These are phyloP conservation scores for Pimephales promelas DNA, from an alignment of 2,113 vertebrate genomes.

Conservation along the genomic window DNA sequence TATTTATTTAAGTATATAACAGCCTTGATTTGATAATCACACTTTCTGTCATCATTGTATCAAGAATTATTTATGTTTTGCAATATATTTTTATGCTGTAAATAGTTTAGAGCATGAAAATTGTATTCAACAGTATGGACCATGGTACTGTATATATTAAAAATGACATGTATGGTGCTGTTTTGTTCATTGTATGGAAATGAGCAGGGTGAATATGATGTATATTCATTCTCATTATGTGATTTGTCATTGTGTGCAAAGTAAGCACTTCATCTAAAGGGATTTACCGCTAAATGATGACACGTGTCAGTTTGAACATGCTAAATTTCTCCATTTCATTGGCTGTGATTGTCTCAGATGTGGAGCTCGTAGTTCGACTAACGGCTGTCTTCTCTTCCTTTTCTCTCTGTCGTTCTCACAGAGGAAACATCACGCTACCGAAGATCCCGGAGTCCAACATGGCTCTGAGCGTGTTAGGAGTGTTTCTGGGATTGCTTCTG, in stretches of 20 bases:
- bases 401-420: conserved; percentile 57
- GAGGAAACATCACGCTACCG: conserved; percentile 79
- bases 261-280: not conserved
- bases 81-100: not conserved
- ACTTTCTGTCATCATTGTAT: not conserved
- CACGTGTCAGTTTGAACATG: not conserved
- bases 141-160: too few relatives aligned
- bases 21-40: not conserved
- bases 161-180: too few relatives aligned
- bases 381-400: not conserved
- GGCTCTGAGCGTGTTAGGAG: conserved; percentile 72
- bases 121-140: not conserved
- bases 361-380: not conserved
- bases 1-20: not conserved
- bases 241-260: not conserved
- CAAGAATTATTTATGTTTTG: not conserved
- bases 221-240: not conserved
- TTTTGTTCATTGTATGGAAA: not conserved
- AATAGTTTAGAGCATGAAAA: not conserved
- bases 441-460: conserved; percentile 79
- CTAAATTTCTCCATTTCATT: not conserved
- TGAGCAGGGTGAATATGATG: not conserved
- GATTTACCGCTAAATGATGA: not conserved
- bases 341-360: not conserved
- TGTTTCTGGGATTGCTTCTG: conserved; percentile 78